A percentile compares a stretch with the other conserved stretches of the same genome.
These are phyloP conservation scores for Lithobius niger DNA, from an alignment of 1,140 invertebrate species.

Conservation along the genomic window DNA sequence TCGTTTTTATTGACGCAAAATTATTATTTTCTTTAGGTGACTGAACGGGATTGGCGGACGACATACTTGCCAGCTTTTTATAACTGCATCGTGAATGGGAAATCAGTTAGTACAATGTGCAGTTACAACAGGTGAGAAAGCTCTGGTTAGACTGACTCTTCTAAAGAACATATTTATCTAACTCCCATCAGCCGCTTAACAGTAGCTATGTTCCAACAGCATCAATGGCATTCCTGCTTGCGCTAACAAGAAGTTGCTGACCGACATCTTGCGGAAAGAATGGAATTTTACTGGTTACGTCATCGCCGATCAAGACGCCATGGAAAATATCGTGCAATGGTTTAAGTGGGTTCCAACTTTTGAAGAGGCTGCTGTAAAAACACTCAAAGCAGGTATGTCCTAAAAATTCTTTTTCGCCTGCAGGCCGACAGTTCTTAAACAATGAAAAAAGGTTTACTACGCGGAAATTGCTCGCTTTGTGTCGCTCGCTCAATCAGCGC, in stretches of 20 bases:
- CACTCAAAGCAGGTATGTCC: constrained; percentile 8
- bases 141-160: no score
- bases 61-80: constrained; percentile 32
- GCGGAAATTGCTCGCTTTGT: no score
- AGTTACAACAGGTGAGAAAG: constrained; percentile 32
- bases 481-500: no score
- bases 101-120: constrained; percentile 27
- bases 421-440: no score
- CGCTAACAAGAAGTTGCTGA: constrained; percentile 14
- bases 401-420: no score
- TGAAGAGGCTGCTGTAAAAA: constrained; percentile 3
- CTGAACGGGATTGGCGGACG: constrained; percentile 24
- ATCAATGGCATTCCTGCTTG: constrained; percentile 16
- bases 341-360: not conserved
- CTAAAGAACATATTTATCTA: no score
- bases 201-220: no score
- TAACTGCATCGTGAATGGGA: constrained; percentile 27
- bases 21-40: no score
- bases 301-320: constrained; percentile 12
- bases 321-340: not conserved
- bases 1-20: no score
- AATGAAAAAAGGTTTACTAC: no score
- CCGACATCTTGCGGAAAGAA: constrained; percentile 11
- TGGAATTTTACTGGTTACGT: constrained; percentile 17
- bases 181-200: no score